A percentile compares a stretch with the other conserved stretches of the same genome.
Evolutionary conservation across 1,140 invertebrate genomes (phyloP).

Genomic region (Platyscapa corneri): DNA sequence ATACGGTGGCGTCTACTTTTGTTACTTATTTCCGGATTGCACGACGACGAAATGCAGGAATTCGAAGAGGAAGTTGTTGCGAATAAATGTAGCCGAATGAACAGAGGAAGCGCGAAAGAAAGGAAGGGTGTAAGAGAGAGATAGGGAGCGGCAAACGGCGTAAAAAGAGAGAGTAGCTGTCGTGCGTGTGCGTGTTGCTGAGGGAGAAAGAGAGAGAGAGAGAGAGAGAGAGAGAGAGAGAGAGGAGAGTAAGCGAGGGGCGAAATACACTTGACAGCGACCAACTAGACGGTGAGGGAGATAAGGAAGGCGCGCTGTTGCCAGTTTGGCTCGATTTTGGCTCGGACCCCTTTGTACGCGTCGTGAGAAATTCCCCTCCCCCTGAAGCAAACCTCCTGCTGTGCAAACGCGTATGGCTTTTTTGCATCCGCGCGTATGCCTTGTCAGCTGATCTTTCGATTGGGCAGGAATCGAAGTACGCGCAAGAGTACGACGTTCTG

Average conservation of each 20-base stretch:
- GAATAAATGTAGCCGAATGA: not conserved
- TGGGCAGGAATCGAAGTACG: not conserved
- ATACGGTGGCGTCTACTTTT: too few relatives aligned
- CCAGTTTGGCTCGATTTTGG: slow-evolving; percentile 61
- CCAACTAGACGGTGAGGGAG: slow-evolving; percentile 59
- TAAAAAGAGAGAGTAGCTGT: not conserved
- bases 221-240: slow-evolving; percentile 16
- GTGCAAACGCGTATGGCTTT: not conserved
- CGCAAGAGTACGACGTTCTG: not conserved
- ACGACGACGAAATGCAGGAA: not conserved
- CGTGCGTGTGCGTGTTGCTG: too few relatives aligned
- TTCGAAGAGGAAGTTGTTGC: not conserved
- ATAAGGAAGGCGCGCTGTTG: slow-evolving; percentile 65
- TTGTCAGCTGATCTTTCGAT: slow-evolving; percentile 1
- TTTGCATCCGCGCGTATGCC: not conserved
- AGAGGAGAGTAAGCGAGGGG: slow-evolving; percentile 40
- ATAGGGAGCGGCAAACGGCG: slow-evolving; percentile 31
- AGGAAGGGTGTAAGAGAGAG: slow-evolving; percentile 3
- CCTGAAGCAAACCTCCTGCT: not conserved
- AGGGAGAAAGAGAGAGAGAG: not conserved
- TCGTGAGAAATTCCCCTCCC: slow-evolving; percentile 46
- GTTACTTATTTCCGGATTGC: too few relatives aligned
- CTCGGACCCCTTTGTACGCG: slow-evolving; percentile 59
- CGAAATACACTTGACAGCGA: slow-evolving; percentile 64
- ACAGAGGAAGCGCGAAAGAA: too few relatives aligned